Evolutionary conservation across 1,140 invertebrate genomes (phyloP).

Genomic region (Dinoponera quadriceps): DNA sequence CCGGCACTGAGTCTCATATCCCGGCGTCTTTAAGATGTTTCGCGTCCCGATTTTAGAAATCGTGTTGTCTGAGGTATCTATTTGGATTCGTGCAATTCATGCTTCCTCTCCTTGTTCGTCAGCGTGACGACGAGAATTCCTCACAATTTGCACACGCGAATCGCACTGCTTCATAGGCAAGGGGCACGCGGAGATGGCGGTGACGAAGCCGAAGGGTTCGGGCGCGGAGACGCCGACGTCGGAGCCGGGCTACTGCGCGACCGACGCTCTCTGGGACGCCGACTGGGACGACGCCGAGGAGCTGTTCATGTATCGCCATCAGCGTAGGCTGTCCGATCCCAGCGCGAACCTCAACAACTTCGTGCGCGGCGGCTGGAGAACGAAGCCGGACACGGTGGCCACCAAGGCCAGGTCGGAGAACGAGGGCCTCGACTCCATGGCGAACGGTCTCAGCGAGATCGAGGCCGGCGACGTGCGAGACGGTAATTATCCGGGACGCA

Average conservation of each 20-base stretch:
- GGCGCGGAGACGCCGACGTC: slow-evolving; percentile 97
- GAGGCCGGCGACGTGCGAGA: slow-evolving; percentile 97
- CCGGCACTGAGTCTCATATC: too few species aligned
- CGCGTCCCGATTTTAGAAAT: too few species aligned
- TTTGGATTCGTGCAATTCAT: too few species aligned
- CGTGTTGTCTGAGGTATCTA: too few species aligned
- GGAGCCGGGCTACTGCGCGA: slow-evolving; percentile 94
- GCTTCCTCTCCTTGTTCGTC: too few species aligned
- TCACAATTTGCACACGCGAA: too few species aligned
- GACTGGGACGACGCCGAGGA: slow-evolving; percentile 96
- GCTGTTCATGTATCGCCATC: slow-evolving; percentile 91
- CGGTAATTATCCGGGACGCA: slow-evolving; percentile 87
- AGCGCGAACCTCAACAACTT: slow-evolving; percentile 97
- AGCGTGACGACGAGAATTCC: too few species aligned
- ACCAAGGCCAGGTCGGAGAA: slow-evolving; percentile 95
- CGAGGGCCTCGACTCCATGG: slow-evolving; percentile 94
- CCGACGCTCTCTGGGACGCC: slow-evolving; percentile 92
- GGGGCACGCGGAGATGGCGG: slow-evolving; percentile 99
- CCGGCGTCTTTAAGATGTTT: too few species aligned
- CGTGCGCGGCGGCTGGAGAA: slow-evolving; percentile 93
- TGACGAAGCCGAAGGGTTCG: slow-evolving; percentile 95
- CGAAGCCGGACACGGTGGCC: slow-evolving; percentile 86
- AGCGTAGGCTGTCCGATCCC: slow-evolving; percentile 96
- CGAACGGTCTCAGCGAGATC: slow-evolving; percentile 94
- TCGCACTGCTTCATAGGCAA: slow-evolving; percentile 87